phyloP scores from a whole-genome alignment of 2,113 vertebrate species.

The Choloepus hoffmanni region DNA sequence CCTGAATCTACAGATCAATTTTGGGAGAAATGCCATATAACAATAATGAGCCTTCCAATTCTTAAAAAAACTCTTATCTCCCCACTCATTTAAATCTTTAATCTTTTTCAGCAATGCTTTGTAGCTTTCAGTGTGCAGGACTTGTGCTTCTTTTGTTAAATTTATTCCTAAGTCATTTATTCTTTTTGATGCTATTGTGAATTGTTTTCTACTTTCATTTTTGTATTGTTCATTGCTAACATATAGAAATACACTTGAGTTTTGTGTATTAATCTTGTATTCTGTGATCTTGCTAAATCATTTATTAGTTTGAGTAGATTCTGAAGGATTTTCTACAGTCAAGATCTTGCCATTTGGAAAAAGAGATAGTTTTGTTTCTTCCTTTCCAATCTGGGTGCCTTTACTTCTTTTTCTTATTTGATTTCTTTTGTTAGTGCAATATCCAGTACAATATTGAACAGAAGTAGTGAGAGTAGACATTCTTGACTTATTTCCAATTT shows the following conservation, averaged over 20 bases:
- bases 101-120: background rate
- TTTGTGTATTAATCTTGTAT: background rate
- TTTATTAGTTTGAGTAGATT: background rate
- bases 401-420: background rate
- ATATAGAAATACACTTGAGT: background rate
- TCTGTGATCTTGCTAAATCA: background rate
- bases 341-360: background rate
- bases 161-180: background rate
- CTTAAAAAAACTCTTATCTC: background rate
- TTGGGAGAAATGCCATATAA: background rate
- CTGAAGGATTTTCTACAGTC: background rate
- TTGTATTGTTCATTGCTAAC: background rate
- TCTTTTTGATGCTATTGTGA: background rate
- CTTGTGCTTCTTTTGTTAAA: background rate
- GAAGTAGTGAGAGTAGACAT: background rate
- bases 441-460: background rate
- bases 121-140: background rate
- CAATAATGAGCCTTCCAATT: background rate
- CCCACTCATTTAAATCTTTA: background rate
- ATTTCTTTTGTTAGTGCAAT: background rate
- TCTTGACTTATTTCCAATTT: background rate
- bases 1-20: background rate
- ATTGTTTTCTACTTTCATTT: background rate
- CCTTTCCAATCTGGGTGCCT: background rate
- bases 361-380: background rate